A percentile compares a stretch with the other conserved stretches of the same genome.
phyloP scores from a whole-genome alignment of 2,888 invertebrate genomes.

The Syritta pipiens region DNA sequence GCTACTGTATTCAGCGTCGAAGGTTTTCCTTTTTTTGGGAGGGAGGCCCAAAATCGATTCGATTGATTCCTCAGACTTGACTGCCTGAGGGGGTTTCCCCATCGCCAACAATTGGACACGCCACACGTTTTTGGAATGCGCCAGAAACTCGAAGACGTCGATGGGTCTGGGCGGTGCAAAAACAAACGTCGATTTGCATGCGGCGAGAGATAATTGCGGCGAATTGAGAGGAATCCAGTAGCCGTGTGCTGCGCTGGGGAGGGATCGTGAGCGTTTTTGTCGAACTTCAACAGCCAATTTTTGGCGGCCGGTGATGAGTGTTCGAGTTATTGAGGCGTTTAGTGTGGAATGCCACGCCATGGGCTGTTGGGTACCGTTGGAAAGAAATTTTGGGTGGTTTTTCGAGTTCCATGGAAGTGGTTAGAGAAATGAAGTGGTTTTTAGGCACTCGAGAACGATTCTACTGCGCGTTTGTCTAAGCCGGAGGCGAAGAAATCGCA shows the following conservation, averaged over 20 bases:
- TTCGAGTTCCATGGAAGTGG: too few species aligned
- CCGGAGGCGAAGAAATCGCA: too few species aligned
- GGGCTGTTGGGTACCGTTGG: neutral
- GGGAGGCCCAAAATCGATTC: slow-evolving; percentile 62
- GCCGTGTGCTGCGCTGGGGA: slow-evolving; percentile 58
- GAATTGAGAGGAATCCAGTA: slow-evolving; percentile 61
- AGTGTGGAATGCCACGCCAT: slow-evolving; percentile 64
- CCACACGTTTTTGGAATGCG: slow-evolving; percentile 39
- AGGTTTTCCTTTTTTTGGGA: slow-evolving; percentile 45
- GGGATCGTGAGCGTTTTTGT: slow-evolving; percentile 53
- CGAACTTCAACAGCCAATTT: slow-evolving; percentile 56
- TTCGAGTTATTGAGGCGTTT: slow-evolving; percentile 41
- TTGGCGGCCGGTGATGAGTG: slow-evolving; percentile 57
- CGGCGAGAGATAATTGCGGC: slow-evolving; percentile 28
- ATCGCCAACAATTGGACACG: slow-evolving; percentile 34
- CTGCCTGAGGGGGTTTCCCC: slow-evolving; percentile 34
- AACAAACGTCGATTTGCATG: slow-evolving; percentile 51
- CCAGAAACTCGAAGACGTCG: neutral
- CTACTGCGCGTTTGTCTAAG: too few species aligned
- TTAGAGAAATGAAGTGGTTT: too few species aligned
- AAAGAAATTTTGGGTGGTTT: neutral
- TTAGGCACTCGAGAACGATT: too few species aligned
- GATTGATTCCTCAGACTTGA: slow-evolving; percentile 57
- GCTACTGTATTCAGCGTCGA: slow-evolving; percentile 52
- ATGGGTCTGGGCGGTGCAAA: slow-evolving; percentile 27